These are phyloP conservation scores for Ommatoiulus sabulosus DNA, from an alignment of 2,888 invertebrate species.

Conservation along the genomic window DNA sequence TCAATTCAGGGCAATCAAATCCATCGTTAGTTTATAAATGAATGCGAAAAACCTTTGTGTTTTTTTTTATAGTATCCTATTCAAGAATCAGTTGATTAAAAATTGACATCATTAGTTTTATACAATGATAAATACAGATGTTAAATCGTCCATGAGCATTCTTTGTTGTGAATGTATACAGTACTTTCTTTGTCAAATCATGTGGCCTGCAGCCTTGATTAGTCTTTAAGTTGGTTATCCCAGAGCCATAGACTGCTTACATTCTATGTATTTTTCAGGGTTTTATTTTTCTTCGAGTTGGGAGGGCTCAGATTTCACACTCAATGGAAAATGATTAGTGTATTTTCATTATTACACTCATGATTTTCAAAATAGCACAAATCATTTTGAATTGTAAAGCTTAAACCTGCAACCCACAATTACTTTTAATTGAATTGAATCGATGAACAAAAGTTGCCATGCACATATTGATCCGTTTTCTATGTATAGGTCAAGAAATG, in stretches of 20 bases:
- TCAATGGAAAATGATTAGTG: background rate
- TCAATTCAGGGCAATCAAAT: no score
- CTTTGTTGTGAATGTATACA: background rate
- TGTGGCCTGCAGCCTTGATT: background rate
- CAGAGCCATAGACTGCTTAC: background rate
- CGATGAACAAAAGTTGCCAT: background rate
- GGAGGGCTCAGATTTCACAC: background rate
- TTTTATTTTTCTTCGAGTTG: background rate
- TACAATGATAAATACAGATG: background rate
- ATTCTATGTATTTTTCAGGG: background rate
- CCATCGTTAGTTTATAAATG: no score
- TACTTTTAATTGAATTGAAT: constrained; percentile 31
- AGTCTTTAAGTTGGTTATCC: background rate
- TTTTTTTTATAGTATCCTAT: no score
- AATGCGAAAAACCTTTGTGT: no score
- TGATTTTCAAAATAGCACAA: background rate
- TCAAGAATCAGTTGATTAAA: no score
- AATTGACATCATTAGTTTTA: background rate
- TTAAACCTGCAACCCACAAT: background rate
- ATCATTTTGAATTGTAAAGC: constrained; percentile 23
- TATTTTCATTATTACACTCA: background rate
- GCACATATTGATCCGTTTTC: constrained; percentile 3
- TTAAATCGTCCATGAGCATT: background rate
- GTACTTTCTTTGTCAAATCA: background rate
- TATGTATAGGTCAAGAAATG: background rate